Evolutionary conservation across 1,140 invertebrate genomes (phyloP).

Genomic region (Paraescarpia echinospica): DNA sequence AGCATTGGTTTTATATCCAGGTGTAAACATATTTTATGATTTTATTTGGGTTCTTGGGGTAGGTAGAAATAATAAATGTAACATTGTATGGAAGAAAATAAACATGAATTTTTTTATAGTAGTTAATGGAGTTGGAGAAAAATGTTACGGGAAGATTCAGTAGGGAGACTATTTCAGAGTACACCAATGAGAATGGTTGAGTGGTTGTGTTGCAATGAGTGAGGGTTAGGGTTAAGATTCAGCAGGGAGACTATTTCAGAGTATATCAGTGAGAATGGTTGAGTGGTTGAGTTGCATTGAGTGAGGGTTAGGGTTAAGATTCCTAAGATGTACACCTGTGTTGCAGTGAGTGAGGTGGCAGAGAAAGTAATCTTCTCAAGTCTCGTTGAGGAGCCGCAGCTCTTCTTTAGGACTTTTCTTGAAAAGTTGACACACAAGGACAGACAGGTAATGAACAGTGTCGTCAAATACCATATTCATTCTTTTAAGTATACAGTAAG

Average conservation of each 20-base stretch:
- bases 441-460: slow-evolving; percentile 68
- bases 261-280: not conserved
- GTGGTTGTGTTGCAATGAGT: slow-evolving; percentile 22
- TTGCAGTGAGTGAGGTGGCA: slow-evolving; percentile 65
- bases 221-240: not conserved
- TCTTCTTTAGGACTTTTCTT: slow-evolving; percentile 93
- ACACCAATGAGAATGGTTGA: not conserved
- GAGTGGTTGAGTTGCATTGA: slow-evolving; percentile 20
- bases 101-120: no score
- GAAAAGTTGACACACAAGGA: slow-evolving; percentile 90
- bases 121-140: no score
- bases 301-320: not conserved
- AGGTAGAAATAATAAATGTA: no score
- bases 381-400: slow-evolving; percentile 93
- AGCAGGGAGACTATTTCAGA: no score
- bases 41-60: no score
- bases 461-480: no score
- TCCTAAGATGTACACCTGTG: not conserved
- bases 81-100: no score
- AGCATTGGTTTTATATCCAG: no score
- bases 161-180: no score
- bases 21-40: no score
- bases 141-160: no score
- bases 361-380: slow-evolving; percentile 90
- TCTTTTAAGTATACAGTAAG: no score